These are phyloP conservation scores for Catajapyx aquilonaris DNA, from an alignment of 1,140 invertebrate genomes.

Conservation along the genomic window DNA sequence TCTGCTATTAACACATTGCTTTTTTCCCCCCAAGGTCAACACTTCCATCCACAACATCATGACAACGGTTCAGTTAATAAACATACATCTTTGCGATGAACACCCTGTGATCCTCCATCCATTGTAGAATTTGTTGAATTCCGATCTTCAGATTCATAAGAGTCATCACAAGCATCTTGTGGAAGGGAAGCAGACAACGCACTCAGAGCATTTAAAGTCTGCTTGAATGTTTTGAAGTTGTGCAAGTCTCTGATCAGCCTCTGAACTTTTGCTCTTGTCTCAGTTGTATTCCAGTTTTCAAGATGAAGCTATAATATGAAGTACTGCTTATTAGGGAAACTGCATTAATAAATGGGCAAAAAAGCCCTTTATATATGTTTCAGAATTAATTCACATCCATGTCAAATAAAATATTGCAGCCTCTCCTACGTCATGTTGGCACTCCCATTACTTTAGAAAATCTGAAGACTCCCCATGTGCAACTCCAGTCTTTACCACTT, in stretches of 20 bases:
- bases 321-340: no score
- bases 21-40: no score
- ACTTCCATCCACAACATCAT: no score
- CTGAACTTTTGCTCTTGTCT: conserved; percentile 14
- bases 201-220: conserved; percentile 18
- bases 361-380: no score
- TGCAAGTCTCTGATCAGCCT: conserved; percentile 18
- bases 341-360: no score
- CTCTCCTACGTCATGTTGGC: no score
- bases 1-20: not conserved
- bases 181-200: conserved; percentile 19
- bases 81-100: not conserved
- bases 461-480: no score
- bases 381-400: no score
- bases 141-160: conserved; percentile 2
- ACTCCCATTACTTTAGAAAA: no score
- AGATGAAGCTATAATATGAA: conserved; percentile 15
- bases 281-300: conserved; percentile 15
- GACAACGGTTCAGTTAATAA: no score
- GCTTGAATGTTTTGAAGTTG: conserved; percentile 22
- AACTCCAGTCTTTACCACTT: no score
- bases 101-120: not conserved
- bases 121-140: conserved; percentile 1
- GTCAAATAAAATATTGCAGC: no score
- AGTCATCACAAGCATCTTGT: conserved; percentile 16